Percentiles rank a stretch among this genome's conserved stretches.
Conservation (phyloP, 2,888 invertebrate genomes). For the Drosophila hamatofila region DNA sequence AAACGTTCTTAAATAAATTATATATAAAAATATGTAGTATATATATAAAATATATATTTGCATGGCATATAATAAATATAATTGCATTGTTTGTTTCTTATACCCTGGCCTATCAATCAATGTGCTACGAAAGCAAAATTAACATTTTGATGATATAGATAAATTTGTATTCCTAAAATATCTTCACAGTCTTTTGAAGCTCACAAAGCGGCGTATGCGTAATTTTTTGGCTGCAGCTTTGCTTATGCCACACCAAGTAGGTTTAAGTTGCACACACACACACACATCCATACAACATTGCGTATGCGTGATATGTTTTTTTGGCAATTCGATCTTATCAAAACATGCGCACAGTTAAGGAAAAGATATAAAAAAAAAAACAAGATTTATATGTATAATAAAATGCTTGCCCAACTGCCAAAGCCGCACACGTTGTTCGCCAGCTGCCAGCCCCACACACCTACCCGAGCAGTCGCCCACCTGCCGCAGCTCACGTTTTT, state of each 20-base stretch:
- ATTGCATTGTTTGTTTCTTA: not conserved
- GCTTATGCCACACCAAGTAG: not conserved
- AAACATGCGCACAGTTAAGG: constrained; percentile 18
- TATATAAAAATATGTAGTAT: too few relatives aligned
- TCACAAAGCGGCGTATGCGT: constrained; percentile 20
- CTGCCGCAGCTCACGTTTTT: constrained; percentile 45
- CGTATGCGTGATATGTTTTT: constrained; percentile 68
- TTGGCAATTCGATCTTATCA: constrained; percentile 63
- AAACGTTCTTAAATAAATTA: too few relatives aligned
- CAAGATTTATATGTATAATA: constrained; percentile 37
- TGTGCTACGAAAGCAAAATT: not conserved
- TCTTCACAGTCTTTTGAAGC: not conserved
- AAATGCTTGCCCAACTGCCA: constrained; percentile 35
- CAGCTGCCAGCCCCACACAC: constrained; percentile 1
- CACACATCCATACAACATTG: constrained; percentile 34
- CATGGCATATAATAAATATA: not conserved
- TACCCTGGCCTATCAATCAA: not conserved
- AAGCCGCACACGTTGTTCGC: constrained; percentile 42
- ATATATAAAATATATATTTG: too few relatives aligned
- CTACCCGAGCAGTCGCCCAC: constrained; percentile 22
- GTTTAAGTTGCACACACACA: constrained; percentile 6
- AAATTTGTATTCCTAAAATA: not conserved
- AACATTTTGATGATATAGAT: not conserved
- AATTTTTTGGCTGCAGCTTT: constrained; percentile 6
- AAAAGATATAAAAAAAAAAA: constrained; percentile 26